Evolutionary conservation across 2,113 vertebrate genomes (phyloP).

Genomic region (Eleginops maclovinus): DNA sequence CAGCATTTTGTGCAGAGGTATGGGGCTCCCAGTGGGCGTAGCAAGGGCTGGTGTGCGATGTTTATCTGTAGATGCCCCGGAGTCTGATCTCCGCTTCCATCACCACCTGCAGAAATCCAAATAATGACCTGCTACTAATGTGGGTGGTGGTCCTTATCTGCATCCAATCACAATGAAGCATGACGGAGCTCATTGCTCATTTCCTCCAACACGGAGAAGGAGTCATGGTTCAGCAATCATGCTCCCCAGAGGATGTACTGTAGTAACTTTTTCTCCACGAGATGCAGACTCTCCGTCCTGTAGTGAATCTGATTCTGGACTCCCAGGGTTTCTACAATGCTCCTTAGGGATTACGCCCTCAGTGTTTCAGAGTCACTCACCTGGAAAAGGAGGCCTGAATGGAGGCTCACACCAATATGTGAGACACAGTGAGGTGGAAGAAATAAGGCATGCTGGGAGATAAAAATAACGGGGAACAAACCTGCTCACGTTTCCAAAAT

Average conservation of each 20-base stretch:
- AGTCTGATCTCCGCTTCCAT: slow-evolving; percentile 74
- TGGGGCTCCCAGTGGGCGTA: slow-evolving; percentile 63
- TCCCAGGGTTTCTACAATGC: slow-evolving; percentile 79
- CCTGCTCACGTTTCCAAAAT: slow-evolving; percentile 85
- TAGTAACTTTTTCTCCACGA: not conserved
- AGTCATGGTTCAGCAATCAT: slow-evolving; percentile 10
- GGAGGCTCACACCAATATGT: slow-evolving; percentile 81
- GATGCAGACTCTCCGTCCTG: not conserved
- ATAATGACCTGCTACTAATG: slow-evolving; percentile 75
- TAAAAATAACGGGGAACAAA: slow-evolving; percentile 44
- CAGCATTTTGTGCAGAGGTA: slow-evolving; percentile 47
- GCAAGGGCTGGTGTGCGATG: slow-evolving; percentile 70
- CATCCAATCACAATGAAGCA: slow-evolving; percentile 44
- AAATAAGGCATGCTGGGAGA: slow-evolving; percentile 77
- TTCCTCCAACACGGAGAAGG: slow-evolving; percentile 30
- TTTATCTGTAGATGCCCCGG: slow-evolving; percentile 74
- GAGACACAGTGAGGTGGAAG: slow-evolving; percentile 15
- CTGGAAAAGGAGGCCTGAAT: slow-evolving; percentile 88
- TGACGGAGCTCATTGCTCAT: slow-evolving; percentile 46
- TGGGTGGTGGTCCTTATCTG: slow-evolving; percentile 73
- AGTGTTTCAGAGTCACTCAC: slow-evolving; percentile 87
- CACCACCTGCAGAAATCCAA: slow-evolving; percentile 82
- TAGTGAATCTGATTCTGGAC: slow-evolving; percentile 41
- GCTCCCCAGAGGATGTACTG: slow-evolving; percentile 1
- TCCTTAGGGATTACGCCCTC: slow-evolving; percentile 85